These are phyloP conservation scores for Sminthurides aquaticus DNA, from an alignment of 2,888 invertebrate species.

Conservation along the genomic window DNA sequence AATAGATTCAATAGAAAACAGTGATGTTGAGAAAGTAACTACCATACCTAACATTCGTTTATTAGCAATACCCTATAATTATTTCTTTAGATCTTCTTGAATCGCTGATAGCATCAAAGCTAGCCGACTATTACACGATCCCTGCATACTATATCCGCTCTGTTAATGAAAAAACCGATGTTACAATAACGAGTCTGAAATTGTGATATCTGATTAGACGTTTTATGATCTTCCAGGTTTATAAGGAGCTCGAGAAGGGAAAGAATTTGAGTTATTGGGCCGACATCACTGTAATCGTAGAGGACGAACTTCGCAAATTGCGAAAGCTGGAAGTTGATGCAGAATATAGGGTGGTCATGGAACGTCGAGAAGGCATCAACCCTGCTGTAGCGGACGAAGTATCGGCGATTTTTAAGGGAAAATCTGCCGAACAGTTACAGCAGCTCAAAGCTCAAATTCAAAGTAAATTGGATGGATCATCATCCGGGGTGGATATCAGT, in stretches of 20 bases:
- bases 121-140: no score
- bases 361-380: conserved; percentile 73
- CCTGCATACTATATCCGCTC: no score
- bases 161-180: no score
- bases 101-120: no score
- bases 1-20: no score
- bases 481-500: conserved; percentile 87
- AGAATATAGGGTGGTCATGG: conserved; percentile 56
- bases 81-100: no score
- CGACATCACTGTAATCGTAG: conserved; percentile 89
- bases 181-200: no score
- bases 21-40: no score
- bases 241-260: conserved; percentile 83
- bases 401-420: conserved; percentile 81
- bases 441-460: conserved; percentile 78
- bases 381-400: conserved; percentile 86
- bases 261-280: conserved; percentile 88
- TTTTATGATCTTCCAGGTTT: conserved; percentile 60
- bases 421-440: conserved; percentile 77
- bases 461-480: conserved; percentile 70
- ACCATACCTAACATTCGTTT: no score
- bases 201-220: no score
- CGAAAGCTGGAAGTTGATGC: conserved; percentile 62
- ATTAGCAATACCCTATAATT: no score
- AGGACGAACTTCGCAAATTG: conserved; percentile 83